phyloP scores from a whole-genome alignment of 2,888 invertebrate genomes.

The Rhaphigaster nebulosa region DNA sequence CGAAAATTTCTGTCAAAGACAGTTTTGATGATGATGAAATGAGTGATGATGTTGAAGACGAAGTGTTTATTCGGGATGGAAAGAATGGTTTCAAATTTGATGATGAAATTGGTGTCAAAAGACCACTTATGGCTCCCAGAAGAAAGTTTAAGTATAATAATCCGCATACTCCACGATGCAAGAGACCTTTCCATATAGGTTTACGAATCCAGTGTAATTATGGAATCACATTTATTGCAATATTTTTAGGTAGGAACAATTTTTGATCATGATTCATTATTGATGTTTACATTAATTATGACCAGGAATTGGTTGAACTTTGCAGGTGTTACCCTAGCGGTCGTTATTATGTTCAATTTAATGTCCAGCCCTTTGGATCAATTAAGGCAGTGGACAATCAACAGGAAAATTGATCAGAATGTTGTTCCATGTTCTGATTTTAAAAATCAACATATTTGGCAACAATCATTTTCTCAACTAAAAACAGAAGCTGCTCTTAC shows the following conservation, averaged over 20 bases:
- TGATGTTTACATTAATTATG: neutral
- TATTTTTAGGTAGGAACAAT: conserved; percentile 71
- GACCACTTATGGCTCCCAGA: conserved; percentile 81
- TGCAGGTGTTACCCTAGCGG: conserved; percentile 75
- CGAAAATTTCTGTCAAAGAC: conserved; percentile 76
- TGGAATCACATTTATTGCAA: conserved; percentile 74
- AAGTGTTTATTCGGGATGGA: conserved; percentile 82
- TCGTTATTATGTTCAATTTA: conserved; percentile 76
- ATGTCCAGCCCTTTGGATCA: conserved; percentile 77
- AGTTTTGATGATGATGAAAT: conserved; percentile 79
- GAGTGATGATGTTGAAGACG: conserved; percentile 82
- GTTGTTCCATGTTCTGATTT: conserved; percentile 75
- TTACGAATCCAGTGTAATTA: conserved; percentile 78
- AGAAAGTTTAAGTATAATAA: conserved; percentile 72
- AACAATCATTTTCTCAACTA: conserved; percentile 77
- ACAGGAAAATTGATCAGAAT: conserved; percentile 67
- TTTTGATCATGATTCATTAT: neutral
- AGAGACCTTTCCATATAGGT: conserved; percentile 61
- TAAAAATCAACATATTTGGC: conserved; percentile 77
- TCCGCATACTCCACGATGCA: conserved; percentile 62
- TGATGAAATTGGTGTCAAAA: conserved; percentile 79
- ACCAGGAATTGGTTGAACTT: conserved; percentile 63
- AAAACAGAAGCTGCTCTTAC: conserved; percentile 82
- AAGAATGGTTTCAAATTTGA: conserved; percentile 76
- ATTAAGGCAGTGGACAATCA: conserved; percentile 73